These are phyloP conservation scores for Manduca sexta DNA, from an alignment of 1,140 invertebrate species.

Conservation along the genomic window DNA sequence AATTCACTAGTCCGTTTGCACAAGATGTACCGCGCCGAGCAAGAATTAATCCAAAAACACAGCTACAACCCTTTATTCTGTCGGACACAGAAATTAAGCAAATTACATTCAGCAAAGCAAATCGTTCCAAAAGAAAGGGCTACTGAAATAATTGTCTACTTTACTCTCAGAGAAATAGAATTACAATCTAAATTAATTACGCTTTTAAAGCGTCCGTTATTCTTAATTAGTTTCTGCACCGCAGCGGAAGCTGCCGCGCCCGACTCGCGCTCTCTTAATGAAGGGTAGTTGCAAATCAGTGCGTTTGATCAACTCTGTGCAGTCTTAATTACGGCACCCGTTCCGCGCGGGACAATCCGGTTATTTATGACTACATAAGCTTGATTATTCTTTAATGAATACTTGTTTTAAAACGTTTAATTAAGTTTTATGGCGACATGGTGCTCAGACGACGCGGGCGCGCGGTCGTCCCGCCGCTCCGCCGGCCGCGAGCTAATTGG, in stretches of 20 bases:
- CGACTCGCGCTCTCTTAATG: conserved; percentile 68
- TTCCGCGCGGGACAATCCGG: conserved; percentile 71
- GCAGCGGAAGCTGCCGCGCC: conserved; percentile 65
- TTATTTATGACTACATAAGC: conserved; percentile 75
- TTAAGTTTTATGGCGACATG: conserved; percentile 75
- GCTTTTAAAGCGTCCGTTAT: conserved; percentile 74
- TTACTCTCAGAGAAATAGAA: conserved; percentile 72
- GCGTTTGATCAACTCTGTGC: conserved; percentile 73
- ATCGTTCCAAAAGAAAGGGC: conserved; percentile 69
- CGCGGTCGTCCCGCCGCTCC: conserved; percentile 62
- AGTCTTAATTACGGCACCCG: conserved; percentile 73
- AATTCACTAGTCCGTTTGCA: background rate
- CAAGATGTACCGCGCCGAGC: conserved; percentile 10
- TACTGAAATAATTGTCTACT: conserved; percentile 72
- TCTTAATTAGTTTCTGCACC: conserved; percentile 74
- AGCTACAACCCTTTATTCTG: conserved; percentile 43
- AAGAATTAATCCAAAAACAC: background rate
- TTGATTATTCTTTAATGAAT: conserved; percentile 76
- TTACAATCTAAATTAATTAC: conserved; percentile 74
- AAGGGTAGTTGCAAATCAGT: conserved; percentile 73
- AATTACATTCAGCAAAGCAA: conserved; percentile 66
- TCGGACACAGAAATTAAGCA: conserved; percentile 66
- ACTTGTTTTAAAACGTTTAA: conserved; percentile 76
- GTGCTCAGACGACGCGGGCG: conserved; percentile 58
- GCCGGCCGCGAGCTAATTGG: conserved; percentile 72